phyloP scores from a whole-genome alignment of 2,888 invertebrate genomes.

The Protophormia terraenovae region DNA sequence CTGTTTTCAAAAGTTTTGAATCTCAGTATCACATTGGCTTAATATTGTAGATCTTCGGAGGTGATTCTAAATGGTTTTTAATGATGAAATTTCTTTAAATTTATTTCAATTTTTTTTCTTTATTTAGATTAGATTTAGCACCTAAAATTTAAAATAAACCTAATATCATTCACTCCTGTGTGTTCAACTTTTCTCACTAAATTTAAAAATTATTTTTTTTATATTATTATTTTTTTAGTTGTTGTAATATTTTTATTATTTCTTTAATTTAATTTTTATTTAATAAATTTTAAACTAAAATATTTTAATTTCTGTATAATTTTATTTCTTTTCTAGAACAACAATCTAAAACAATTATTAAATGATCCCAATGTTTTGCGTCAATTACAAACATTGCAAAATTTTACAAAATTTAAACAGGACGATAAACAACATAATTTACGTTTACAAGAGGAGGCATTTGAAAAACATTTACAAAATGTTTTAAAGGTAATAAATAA shows the following conservation, averaged over 20 bases:
- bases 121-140: no score
- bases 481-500: conserved; percentile 84
- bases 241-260: neutral
- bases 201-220: no score
- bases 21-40: no score
- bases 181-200: no score
- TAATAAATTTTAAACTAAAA: neutral
- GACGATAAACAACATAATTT: conserved; percentile 87
- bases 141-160: no score
- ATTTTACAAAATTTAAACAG: conserved; percentile 82
- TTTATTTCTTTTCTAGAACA: conserved; percentile 75
- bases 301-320: conserved; percentile 24
- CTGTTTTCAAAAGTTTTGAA: no score
- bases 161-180: no score
- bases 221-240: no score
- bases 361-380: conserved; percentile 94
- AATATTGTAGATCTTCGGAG: no score
- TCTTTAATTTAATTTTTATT: neutral
- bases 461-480: conserved; percentile 88
- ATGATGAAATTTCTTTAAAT: no score
- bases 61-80: no score
- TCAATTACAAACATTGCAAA: conserved; percentile 91
- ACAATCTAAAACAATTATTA: conserved; percentile 82
- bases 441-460: conserved; percentile 88
- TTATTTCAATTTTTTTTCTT: no score